phyloP scores from a whole-genome alignment of 2,113 vertebrate genomes.

The Tyto alba region DNA sequence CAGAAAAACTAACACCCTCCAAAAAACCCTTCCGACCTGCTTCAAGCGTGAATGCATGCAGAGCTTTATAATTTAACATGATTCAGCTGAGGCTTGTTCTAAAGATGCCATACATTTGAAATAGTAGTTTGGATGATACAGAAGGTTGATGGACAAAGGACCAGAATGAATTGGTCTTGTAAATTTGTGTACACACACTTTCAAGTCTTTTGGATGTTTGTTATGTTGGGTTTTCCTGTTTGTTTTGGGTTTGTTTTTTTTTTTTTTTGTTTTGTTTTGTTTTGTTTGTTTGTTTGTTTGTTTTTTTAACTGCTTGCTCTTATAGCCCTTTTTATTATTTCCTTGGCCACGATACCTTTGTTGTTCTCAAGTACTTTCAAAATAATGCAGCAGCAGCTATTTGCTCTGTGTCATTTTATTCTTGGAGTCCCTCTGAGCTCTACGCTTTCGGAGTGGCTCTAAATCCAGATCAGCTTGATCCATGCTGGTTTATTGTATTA shows the following conservation, averaged over 20 bases:
- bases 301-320: not conserved
- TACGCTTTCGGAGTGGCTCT: not conserved
- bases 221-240: not conserved
- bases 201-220: not conserved
- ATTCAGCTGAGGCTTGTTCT: not conserved
- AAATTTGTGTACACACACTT: not conserved
- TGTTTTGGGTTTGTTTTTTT: accelerated
- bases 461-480: not conserved
- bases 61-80: not conserved
- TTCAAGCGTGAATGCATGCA: not conserved
- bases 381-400: not conserved
- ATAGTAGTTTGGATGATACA: not conserved
- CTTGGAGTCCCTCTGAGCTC: not conserved
- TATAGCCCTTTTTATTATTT: not conserved
- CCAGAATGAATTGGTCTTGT: not conserved
- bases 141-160: not conserved
- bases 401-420: not conserved
- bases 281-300: not conserved
- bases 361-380: not conserved
- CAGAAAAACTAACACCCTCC: not conserved
- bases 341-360: not conserved
- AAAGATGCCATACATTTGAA: not conserved
- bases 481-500: not conserved
- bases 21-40: not conserved
- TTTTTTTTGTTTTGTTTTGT: no score